Evolutionary conservation across 37 sponge, comb jelly and placozoan species (phyloP).

Genomic region (Bolinopsis microptera): DNA sequence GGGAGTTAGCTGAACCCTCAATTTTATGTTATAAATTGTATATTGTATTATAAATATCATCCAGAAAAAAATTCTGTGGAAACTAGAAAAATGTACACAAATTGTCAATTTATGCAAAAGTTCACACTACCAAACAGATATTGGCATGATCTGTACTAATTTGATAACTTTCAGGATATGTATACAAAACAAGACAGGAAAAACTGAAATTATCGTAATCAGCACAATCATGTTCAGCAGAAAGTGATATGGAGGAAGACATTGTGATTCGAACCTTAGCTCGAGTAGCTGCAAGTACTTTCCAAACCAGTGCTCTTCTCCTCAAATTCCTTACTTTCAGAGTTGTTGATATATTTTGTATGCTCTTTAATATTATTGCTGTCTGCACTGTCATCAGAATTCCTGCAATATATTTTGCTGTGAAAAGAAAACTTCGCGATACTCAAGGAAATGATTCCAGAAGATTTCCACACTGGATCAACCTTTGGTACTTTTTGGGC

Average conservation of each 20-base stretch:
- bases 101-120: too few relatives aligned
- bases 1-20: too few relatives aligned
- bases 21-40: too few relatives aligned
- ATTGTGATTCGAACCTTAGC: not conserved
- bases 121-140: too few relatives aligned
- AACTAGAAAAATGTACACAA: too few relatives aligned
- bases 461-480: not conserved
- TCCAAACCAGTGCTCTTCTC: not conserved
- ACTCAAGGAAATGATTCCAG: not conserved
- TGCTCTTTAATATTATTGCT: not conserved
- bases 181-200: too few relatives aligned
- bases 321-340: not conserved
- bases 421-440: not conserved
- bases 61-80: too few relatives aligned
- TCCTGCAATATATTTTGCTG: not conserved
- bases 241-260: constrained; percentile 4
- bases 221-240: too few relatives aligned
- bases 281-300: not conserved
- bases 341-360: not conserved
- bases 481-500: not conserved
- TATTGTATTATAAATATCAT: too few relatives aligned
- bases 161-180: too few relatives aligned
- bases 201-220: too few relatives aligned
- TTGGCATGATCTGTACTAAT: too few relatives aligned
- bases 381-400: not conserved